A percentile compares a stretch with the other conserved stretches of the same genome.
phyloP scores from a whole-genome alignment of 1,140 invertebrate species.

The Plodia interpunctella region DNA sequence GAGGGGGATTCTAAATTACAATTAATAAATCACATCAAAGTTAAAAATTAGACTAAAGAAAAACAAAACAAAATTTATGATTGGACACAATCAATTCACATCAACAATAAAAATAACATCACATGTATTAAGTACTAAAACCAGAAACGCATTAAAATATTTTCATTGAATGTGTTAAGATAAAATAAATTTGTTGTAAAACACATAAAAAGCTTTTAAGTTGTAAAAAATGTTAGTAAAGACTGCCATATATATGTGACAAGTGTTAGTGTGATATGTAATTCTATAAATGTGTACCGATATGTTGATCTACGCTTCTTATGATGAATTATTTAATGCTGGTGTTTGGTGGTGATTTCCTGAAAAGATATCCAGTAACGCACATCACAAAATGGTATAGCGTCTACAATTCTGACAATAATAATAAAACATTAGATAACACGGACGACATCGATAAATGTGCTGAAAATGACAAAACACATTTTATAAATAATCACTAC shows the following conservation, averaged over 20 bases:
- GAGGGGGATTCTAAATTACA: neutral
- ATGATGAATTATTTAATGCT: slow-evolving; percentile 45
- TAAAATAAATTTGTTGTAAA: neutral
- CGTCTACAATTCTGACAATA: neutral
- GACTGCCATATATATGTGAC: neutral
- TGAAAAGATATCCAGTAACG: slow-evolving; percentile 44
- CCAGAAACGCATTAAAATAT: neutral
- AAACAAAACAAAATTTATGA: too few relatives aligned
- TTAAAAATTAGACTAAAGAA: too few relatives aligned
- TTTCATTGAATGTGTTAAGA: neutral
- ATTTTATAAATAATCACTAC: slow-evolving; percentile 19
- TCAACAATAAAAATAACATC: neutral
- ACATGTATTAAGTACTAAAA: slow-evolving; percentile 4
- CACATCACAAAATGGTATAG: slow-evolving; percentile 3
- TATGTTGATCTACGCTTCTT: slow-evolving; percentile 47
- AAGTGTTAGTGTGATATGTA: slow-evolving; percentile 21
- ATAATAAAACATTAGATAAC: neutral
- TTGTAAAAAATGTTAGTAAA: slow-evolving; percentile 5
- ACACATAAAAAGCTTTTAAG: slow-evolving; percentile 2
- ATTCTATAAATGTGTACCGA: slow-evolving; percentile 42
- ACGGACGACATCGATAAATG: neutral
- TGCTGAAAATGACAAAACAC: neutral
- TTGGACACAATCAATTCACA: neutral
- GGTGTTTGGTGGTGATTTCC: slow-evolving; percentile 52
- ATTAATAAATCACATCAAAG: too few relatives aligned